phyloP scores from a whole-genome alignment of 2,888 invertebrate species.

The Fragum whitleyi region DNA sequence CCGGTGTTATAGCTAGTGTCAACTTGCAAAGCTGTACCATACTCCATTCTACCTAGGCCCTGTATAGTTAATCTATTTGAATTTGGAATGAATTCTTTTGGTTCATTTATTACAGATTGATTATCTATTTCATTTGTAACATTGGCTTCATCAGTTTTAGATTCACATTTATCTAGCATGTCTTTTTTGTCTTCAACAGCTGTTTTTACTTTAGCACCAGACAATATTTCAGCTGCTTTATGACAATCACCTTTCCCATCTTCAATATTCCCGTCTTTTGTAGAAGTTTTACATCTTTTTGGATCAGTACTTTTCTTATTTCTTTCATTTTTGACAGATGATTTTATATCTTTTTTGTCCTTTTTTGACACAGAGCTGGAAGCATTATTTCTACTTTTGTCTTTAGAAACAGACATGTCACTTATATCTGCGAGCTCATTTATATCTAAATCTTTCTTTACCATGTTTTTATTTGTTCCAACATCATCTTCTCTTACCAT shows the following conservation, averaged over 20 bases:
- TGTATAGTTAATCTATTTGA: constrained; percentile 6
- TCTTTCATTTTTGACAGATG: constrained; percentile 2
- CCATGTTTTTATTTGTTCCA: not conserved
- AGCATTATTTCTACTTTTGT: not conserved
- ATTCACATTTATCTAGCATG: constrained; percentile 1
- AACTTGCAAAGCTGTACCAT: constrained; percentile 54
- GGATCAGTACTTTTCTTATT: not conserved
- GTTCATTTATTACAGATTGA: not conserved
- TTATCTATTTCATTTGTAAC: not conserved
- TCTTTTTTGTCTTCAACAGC: constrained; percentile 13
- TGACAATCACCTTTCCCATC: not conserved
- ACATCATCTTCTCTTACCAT: not conserved
- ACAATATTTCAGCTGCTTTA: not conserved
- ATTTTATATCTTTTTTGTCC: constrained; percentile 16
- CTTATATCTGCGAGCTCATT: not conserved
- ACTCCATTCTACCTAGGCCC: constrained; percentile 31
- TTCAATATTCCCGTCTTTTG: not conserved
- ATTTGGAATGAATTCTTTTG: not conserved
- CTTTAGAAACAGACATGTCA: not conserved
- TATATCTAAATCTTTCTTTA: not conserved
- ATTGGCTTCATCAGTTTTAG: not conserved
- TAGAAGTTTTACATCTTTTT: not conserved
- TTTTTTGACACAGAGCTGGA: constrained; percentile 12
- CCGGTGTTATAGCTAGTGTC: constrained; percentile 59
- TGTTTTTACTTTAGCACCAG: constrained; percentile 12